These are phyloP conservation scores for Pogonomyrmex barbatus DNA, from an alignment of 1,140 invertebrate species.

Conservation along the genomic window DNA sequence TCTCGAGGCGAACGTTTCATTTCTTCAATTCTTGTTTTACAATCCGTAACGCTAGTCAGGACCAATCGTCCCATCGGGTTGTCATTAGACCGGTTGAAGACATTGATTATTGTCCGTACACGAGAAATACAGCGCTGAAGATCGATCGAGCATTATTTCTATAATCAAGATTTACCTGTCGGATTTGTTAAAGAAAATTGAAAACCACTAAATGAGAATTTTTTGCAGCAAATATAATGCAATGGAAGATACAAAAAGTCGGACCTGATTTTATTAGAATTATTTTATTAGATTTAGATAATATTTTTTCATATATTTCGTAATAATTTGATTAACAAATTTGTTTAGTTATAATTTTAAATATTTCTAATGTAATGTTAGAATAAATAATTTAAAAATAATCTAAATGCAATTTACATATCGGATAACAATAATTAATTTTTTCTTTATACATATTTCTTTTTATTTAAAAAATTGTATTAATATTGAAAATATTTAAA, in stretches of 20 bases:
- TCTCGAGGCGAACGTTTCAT: slow-evolving; percentile 58
- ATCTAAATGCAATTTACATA: not conserved
- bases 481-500: not conserved
- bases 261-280: not conserved
- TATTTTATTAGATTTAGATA: slow-evolving; percentile 16
- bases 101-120: slow-evolving; percentile 13
- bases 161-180: not conserved
- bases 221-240: not conserved
- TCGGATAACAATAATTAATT: not conserved
- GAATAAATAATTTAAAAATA: too few species aligned
- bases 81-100: not conserved
- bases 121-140: not conserved
- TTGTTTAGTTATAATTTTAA: not conserved
- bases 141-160: not conserved
- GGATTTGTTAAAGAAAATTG: not conserved
- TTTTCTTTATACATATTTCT: not conserved
- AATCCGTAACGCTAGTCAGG: not conserved
- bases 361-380: not conserved
- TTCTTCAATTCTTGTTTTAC: slow-evolving; percentile 28
- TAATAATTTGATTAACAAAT: not conserved
- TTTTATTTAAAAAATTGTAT: not conserved
- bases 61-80: not conserved
- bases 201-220: not conserved
- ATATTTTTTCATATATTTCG: not conserved
- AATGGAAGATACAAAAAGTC: not conserved